Conservation (phyloP, 2,888 invertebrate genomes). For the Rhagonycha lutea region DNA sequence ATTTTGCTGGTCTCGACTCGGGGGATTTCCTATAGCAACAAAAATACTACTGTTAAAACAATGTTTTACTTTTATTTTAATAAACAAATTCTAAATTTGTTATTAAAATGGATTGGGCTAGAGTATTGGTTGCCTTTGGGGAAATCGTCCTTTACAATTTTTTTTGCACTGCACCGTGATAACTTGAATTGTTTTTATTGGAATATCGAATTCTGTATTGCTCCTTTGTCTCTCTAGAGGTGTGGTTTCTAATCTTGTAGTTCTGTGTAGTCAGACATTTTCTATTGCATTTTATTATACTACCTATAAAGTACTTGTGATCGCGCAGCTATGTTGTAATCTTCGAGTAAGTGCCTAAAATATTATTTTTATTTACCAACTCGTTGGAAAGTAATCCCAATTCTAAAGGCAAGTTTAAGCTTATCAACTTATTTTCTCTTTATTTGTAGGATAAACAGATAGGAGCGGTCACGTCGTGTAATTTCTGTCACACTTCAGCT, state of each 20-base stretch:
- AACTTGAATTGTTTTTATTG: not conserved
- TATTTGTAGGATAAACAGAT: too few relatives aligned
- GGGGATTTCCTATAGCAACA: not conserved
- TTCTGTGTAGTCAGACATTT: not conserved
- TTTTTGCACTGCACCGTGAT: not conserved
- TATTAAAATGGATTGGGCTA: not conserved
- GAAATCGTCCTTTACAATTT: not conserved
- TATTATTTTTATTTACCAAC: too few relatives aligned
- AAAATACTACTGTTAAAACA: not conserved
- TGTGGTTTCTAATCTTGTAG: not conserved
- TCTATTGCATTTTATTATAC: not conserved
- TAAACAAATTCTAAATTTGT: not conserved
- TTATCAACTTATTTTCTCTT: too few relatives aligned
- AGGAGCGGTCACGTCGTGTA: too few relatives aligned
- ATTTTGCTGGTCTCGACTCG: not conserved
- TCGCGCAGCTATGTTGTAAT: too few relatives aligned
- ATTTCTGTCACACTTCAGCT: too few relatives aligned
- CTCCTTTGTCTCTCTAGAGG: not conserved
- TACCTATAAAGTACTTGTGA: too few relatives aligned
- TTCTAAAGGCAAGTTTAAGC: too few relatives aligned
- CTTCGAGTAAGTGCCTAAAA: too few relatives aligned
- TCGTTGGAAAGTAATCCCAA: too few relatives aligned
- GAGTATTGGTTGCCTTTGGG: not conserved
- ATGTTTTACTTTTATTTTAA: not conserved
- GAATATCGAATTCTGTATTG: not conserved